Evolutionary conservation across 2,113 vertebrate species (phyloP).

Genomic region (Gymnorhina tibicen): DNA sequence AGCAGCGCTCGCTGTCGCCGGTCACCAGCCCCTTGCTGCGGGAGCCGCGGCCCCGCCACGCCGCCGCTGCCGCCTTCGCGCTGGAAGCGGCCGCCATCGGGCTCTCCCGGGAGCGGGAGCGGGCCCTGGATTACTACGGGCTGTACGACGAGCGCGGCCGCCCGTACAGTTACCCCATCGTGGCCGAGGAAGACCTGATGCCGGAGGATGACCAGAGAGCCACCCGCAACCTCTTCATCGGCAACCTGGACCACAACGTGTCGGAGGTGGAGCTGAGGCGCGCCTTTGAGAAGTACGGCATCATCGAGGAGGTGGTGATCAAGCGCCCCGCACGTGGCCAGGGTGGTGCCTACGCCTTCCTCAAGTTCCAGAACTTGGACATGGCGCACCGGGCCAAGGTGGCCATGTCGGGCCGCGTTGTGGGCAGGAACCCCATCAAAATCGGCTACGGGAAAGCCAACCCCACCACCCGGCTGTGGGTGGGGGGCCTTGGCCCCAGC

Average conservation of each 20-base stretch:
- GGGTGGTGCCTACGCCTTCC: conserved; percentile 92
- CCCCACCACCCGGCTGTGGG: conserved; percentile 95
- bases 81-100: conserved; percentile 82
- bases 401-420: conserved; percentile 92
- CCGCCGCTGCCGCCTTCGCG: conserved; percentile 72
- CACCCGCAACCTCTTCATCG: conserved; percentile 94
- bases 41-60: conserved; percentile 81
- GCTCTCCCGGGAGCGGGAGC: conserved; percentile 82
- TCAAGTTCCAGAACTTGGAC: conserved; percentile 98
- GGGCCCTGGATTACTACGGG: conserved; percentile 89
- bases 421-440: conserved; percentile 93
- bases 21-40: conserved; percentile 80
- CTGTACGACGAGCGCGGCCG: conserved; percentile 90
- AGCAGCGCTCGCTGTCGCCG: conserved; percentile 88
- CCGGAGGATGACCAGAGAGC: conserved; percentile 96
- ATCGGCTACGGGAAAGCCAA: conserved; percentile 97
- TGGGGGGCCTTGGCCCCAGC: conserved; percentile 89
- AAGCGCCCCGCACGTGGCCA: conserved; percentile 90
- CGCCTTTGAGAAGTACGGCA: conserved; percentile 94
- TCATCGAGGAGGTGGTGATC: conserved; percentile 96
- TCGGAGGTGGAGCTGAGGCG: conserved; percentile 88
- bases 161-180: conserved; percentile 80
- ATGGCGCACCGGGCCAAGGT: conserved; percentile 97
- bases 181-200: conserved; percentile 90
- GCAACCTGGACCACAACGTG: conserved; percentile 92